Base-by-base conservation (phyloP, 2,888 invertebrate species). In the Macrosiphum euphorbiae region DNA sequence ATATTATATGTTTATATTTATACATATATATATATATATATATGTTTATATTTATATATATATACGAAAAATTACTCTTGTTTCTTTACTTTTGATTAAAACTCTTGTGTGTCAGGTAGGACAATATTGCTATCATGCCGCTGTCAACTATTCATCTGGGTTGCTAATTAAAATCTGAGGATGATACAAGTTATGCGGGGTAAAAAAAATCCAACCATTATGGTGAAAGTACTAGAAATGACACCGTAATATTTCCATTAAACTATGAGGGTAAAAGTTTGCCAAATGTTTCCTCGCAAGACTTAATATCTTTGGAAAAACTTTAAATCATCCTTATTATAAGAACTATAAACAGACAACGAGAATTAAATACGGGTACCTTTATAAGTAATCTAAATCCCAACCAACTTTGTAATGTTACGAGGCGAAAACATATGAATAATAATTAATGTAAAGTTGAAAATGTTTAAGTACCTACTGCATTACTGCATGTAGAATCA, bases 31-130 rank as follows among this genome's bases (percentile, higher is more conserved):
- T 58, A 58, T 28, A 61, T 26, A 58, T 26, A 58, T 10, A 47
- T 44, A 44, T 44, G 44, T 44, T 44, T 44, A 44, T 44, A 44
- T 44, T 44, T 44, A 44, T 44, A 44, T 28, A 61, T 26, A 58
- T 26, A 58, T 10, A 47, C 35, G 35, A 87, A 92, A 87, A 92
- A 87, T 92, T 50, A 67, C 87, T 61, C 61, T 92, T 87, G 92
- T 92, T 61, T 86, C 58, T 92, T 92, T 47, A 61, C n/a, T 86
- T 87, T 92, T 61, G 87, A 92, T 92, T 87, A 85, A 85, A 92
- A 92, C 47, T 35, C 87, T 26, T 28, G 61, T 47, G 86, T 47
- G 0, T 58, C 47, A 24, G 85, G 47, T 87, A 85, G n/a, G 86
- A 86, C 52, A 55, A 50, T 87, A 61, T 47, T 58, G 16, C 86